phyloP scores from a whole-genome alignment of 2,113 vertebrate genomes.

The Pholis gunnellus region DNA sequence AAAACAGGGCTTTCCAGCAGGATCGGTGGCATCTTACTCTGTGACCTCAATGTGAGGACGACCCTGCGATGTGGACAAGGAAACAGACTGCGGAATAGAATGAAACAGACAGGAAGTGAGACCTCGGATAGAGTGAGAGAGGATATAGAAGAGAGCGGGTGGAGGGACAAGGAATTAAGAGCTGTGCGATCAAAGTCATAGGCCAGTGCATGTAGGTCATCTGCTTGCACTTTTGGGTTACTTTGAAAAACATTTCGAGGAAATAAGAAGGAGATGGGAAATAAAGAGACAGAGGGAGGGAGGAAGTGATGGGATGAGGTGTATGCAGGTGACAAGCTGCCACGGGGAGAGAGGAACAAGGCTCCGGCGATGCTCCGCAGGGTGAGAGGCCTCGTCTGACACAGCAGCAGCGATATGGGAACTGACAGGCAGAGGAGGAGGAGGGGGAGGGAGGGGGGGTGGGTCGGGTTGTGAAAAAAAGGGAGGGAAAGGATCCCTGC shows the following conservation, averaged over 20 bases:
- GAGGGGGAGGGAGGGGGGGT: neutral
- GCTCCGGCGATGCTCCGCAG: slow-evolving; percentile 43
- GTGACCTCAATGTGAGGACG: slow-evolving; percentile 49
- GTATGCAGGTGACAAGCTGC: slow-evolving; percentile 68
- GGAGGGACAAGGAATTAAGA: slow-evolving; percentile 26
- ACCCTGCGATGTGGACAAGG: slow-evolving; percentile 5
- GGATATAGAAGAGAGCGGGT: slow-evolving; percentile 8
- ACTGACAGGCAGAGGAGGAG: slow-evolving; percentile 74
- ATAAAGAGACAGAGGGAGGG: slow-evolving; percentile 48
- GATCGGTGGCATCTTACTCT: slow-evolving; percentile 22
- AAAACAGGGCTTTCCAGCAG: slow-evolving; percentile 29
- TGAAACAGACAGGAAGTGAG: slow-evolving; percentile 38
- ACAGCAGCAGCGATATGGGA: slow-evolving; percentile 69
- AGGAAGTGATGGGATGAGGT: slow-evolving; percentile 47
- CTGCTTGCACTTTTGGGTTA: slow-evolving; percentile 41
- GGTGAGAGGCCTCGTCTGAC: slow-evolving; percentile 71
- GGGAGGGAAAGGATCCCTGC: slow-evolving; percentile 48
- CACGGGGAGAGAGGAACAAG: slow-evolving; percentile 42
- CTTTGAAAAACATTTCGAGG: slow-evolving; percentile 18
- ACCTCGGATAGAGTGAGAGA: neutral
- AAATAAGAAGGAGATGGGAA: slow-evolving; percentile 58
- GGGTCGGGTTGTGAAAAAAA: neutral
- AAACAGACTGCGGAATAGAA: slow-evolving; percentile 45
- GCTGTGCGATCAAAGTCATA: slow-evolving; percentile 21
- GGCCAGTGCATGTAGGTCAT: slow-evolving; percentile 55